Conservation (phyloP, 2,888 invertebrate species). For the Eurytoma californica region DNA sequence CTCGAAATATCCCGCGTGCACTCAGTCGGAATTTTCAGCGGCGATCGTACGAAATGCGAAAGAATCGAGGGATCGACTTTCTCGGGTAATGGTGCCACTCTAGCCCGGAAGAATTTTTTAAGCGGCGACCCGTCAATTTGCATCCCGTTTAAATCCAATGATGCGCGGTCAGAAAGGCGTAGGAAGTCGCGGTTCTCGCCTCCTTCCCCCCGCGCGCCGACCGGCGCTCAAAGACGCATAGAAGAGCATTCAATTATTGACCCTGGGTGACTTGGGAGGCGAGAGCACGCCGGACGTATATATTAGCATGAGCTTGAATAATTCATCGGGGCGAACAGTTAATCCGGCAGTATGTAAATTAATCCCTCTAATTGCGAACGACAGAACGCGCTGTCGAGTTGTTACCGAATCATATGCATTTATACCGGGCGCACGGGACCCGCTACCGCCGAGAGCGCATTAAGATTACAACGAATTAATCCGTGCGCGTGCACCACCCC, state of each 20-base stretch:
- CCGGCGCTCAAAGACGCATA: constrained; percentile 7
- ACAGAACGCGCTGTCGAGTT: constrained; percentile 59
- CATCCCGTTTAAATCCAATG: no score
- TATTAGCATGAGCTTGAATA: constrained; percentile 72
- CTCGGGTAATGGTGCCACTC: no score
- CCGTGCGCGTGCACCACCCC: constrained; percentile 44
- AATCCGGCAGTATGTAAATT: constrained; percentile 73
- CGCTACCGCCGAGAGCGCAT: constrained; percentile 23
- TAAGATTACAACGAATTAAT: constrained; percentile 56
- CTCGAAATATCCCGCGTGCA: no score
- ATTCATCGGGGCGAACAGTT: constrained; percentile 69
- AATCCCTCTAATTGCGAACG: constrained; percentile 72
- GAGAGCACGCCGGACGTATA: constrained; percentile 28
- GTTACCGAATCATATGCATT: constrained; percentile 57
- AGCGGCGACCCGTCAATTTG: no score
- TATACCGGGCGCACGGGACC: constrained; percentile 22
- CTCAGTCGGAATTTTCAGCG: no score
- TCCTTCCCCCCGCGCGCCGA: background rate
- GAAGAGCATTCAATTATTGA: constrained; percentile 63
- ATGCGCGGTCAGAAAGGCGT: no score
- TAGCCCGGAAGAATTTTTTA: no score
- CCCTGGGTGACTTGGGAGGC: constrained; percentile 52
- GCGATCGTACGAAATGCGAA: no score
- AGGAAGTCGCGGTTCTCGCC: no score
- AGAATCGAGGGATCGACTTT: no score